Evolutionary conservation across 2,113 vertebrate genomes (phyloP), one percentile per base, ranked within the genome.

Genomic region (Poecile atricapillus): DNA sequence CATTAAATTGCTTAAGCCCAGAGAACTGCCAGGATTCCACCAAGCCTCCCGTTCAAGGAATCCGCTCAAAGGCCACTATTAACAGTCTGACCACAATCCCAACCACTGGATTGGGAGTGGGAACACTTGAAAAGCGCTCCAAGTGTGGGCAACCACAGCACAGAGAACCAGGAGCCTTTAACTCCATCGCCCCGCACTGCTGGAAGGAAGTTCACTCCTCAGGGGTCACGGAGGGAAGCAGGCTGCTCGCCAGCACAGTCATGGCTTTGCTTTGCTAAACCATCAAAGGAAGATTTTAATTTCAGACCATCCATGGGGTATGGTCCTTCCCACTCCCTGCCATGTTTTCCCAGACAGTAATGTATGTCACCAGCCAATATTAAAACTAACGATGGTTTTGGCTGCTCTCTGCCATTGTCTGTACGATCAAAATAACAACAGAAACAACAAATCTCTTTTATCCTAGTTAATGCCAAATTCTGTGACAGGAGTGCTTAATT

Each of bases 131-230:
- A 52, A 91, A 75, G 50, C 30, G 52, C 68, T 80, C 82, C 7
- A 39, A 91, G 25, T 5, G 28, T 50, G 35, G 33, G 47, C 31
- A 88, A 37, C 71, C 35, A 59, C 47, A 67, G 5, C 86, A 60
- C 28, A 83, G 77, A 62, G 74, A 52, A 12, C 4, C 50, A 70
- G 44, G 44, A 83, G 75, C 59, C 47, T 41, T 47, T 46, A 35
- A 15, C 9, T 47, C 1, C 0, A 3, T 8, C 7, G 2, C 9
- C 60, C 55, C 60, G 44, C 1, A 0, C 14, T 0, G 31, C 63
- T 31, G 41, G 67, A 21, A n/a, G 80, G n/a, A 41, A 41, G 35
- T 20, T 37, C 13, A 0, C 62, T 55, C 47, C 25, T 68, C 56
- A 11, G 56, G 44, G 73, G 24, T 39, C 68, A 46, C 5, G 0